A percentile compares a stretch with the other conserved stretches of the same genome.
Conservation (phyloP, 2,888 invertebrate genomes). For the Slavum lentiscoides region DNA sequence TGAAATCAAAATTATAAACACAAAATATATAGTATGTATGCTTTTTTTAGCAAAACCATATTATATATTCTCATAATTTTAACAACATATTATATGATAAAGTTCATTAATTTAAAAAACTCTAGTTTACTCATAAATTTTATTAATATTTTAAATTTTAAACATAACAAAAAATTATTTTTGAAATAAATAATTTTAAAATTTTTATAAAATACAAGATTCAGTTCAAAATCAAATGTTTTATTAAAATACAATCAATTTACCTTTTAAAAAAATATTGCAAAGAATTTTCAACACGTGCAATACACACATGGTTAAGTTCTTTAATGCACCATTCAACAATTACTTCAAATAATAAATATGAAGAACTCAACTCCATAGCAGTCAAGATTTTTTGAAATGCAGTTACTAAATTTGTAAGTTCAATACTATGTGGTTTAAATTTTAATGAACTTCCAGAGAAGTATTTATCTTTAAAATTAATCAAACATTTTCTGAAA, state of each 20-base stretch:
- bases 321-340: constrained; percentile 38
- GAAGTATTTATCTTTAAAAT: constrained; percentile 27
- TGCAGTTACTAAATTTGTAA: constrained; percentile 8
- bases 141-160: too few species aligned
- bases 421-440: neutral
- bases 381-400: constrained; percentile 29
- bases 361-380: constrained; percentile 29
- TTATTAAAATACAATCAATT: neutral
- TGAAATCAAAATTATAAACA: too few species aligned
- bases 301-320: neutral
- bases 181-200: too few species aligned
- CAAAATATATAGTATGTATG: too few species aligned
- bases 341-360: constrained; percentile 35
- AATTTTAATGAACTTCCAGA: neutral
- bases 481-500: constrained; percentile 22
- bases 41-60: too few species aligned
- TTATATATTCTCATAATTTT: too few species aligned
- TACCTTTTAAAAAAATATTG: constrained; percentile 11
- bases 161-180: too few species aligned
- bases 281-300: constrained; percentile 3
- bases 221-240: neutral
- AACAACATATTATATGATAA: too few species aligned
- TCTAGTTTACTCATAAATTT: too few species aligned
- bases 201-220: too few species aligned
- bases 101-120: too few species aligned